A percentile compares a stretch with the other conserved stretches of the same genome.
phyloP scores from a whole-genome alignment of 2,797 vertebrate genomes.

The Cirrhinus molitorella region DNA sequence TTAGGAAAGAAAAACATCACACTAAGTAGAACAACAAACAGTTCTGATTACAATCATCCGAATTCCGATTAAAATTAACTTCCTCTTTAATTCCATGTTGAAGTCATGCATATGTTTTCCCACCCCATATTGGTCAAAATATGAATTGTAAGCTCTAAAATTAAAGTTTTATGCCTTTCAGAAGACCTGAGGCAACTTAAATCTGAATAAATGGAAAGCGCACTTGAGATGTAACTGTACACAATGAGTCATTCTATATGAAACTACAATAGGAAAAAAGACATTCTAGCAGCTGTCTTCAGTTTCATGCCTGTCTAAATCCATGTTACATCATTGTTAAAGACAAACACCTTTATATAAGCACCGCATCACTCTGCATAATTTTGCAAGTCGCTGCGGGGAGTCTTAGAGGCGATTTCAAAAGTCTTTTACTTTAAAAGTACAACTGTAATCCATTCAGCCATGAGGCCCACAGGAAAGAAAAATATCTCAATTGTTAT shows the following conservation, averaged over 20 bases:
- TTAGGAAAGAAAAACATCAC: conserved; percentile 76
- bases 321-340: neutral
- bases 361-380: neutral
- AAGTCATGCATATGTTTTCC: neutral
- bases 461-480: neutral
- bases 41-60: neutral
- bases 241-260: neutral
- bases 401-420: neutral
- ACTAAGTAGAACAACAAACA: conserved; percentile 67
- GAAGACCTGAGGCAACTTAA: neutral
- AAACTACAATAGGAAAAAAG: neutral
- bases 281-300: neutral
- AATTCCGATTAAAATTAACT: neutral
- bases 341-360: neutral
- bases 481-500: neutral
- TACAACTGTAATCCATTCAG: neutral
- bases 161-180: neutral
- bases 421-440: neutral
- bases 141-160: neutral
- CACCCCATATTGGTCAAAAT: neutral
- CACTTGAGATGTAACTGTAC: neutral
- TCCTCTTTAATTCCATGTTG: neutral
- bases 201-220: neutral
- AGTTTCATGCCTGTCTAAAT: neutral
- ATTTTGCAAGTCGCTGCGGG: neutral